Evolutionary conservation across 92 coral and sea anemone genomes (phyloP).

Genomic region (Zoanthus solanderi): DNA sequence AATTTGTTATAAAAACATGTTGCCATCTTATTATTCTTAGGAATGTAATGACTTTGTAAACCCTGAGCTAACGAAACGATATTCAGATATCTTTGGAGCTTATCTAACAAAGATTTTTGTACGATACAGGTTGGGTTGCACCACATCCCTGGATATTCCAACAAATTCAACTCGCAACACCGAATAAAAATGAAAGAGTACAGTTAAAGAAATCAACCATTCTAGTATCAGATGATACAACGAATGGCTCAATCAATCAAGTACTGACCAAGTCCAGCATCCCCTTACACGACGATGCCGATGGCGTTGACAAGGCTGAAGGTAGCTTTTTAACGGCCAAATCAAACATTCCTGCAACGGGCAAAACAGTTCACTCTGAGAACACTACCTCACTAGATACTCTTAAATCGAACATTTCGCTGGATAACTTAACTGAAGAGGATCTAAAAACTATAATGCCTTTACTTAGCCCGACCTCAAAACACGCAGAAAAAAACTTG

Average conservation of each 20-base stretch:
- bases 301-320: not conserved
- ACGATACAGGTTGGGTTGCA: not conserved
- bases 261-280: slow-evolving; percentile 28
- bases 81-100: no score
- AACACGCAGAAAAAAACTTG: not conserved
- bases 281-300: slow-evolving; percentile 28
- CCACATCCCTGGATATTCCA: slow-evolving; percentile 37
- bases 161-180: slow-evolving; percentile 34
- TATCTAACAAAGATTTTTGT: not conserved
- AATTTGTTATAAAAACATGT: no score
- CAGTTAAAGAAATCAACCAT: slow-evolving; percentile 26
- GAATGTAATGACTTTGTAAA: no score
- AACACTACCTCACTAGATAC: not conserved
- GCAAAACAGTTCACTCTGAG: not conserved
- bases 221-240: slow-evolving; percentile 3
- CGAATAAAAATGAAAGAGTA: not conserved
- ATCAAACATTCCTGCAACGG: slow-evolving; percentile 27
- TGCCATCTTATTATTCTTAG: no score
- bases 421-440: slow-evolving; percentile 23
- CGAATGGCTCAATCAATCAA: not conserved
- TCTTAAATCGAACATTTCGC: slow-evolving; percentile 21
- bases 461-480: slow-evolving; percentile 15
- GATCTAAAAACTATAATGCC: slow-evolving; percentile 48
- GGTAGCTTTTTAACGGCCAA: slow-evolving; percentile 7
- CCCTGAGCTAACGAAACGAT: no score